These are phyloP conservation scores for Nudaria mundana DNA, from an alignment of 2,888 invertebrate genomes.

Conservation along the genomic window DNA sequence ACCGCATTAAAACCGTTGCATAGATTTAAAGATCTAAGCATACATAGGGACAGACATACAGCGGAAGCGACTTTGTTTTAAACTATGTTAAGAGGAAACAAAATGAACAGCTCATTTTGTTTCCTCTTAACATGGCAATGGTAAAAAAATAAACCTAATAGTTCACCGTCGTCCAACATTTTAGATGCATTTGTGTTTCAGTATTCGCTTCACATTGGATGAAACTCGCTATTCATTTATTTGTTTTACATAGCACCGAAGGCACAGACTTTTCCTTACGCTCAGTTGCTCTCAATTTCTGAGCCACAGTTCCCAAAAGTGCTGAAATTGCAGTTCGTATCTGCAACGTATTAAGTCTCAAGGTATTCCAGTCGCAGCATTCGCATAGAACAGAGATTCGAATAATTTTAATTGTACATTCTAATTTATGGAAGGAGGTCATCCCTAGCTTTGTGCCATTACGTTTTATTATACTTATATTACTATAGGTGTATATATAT, in stretches of 20 bases:
- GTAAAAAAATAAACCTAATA: not conserved
- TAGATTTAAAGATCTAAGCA: no score
- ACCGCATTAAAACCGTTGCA: no score
- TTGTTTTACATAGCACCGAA: constrained; percentile 12
- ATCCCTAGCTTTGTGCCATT: not conserved
- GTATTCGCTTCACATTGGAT: constrained; percentile 2
- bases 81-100: no score
- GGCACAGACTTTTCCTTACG: constrained; percentile 19
- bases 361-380: constrained; percentile 6
- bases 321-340: constrained; percentile 23
- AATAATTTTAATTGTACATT: constrained; percentile 26
- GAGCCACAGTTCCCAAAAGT: constrained; percentile 20
- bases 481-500: no score
- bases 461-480: not conserved
- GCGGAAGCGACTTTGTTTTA: no score
- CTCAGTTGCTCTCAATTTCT: constrained; percentile 22
- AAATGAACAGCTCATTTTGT: no score
- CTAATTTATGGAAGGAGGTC: constrained; percentile 12
- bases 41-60: no score
- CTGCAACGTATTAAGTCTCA: constrained; percentile 10
- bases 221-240: constrained; percentile 20
- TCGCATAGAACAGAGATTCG: constrained; percentile 1
- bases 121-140: no score
- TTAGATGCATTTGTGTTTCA: no score
- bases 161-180: no score